A percentile compares a stretch with the other conserved stretches of the same genome.
Conservation (phyloP, 2,888 invertebrate genomes). For the Hirtodrosophila alboralis region DNA sequence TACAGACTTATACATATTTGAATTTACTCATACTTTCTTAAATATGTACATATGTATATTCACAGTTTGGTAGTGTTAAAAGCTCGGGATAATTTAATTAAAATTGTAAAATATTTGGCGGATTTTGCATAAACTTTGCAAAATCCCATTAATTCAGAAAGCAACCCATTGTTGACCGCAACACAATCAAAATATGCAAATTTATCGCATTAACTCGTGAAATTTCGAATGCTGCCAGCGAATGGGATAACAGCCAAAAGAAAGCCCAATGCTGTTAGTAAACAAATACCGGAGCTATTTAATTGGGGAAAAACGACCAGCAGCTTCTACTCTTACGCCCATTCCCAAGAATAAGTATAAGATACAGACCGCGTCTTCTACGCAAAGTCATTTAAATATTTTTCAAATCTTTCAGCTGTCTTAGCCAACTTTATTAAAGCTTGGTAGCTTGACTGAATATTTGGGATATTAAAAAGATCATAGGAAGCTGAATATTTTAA, state of each 20-base stretch:
- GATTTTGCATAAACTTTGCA: slow-evolving; percentile 79
- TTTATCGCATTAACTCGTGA: slow-evolving; percentile 82
- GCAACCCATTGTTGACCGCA: slow-evolving; percentile 81
- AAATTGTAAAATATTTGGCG: slow-evolving; percentile 79
- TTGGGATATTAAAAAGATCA: too few relatives aligned
- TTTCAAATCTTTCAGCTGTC: too few relatives aligned
- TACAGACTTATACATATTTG: slow-evolving; percentile 10
- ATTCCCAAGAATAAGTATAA: too few relatives aligned
- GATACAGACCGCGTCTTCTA: too few relatives aligned
- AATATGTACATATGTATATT: slow-evolving; percentile 15
- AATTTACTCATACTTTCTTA: slow-evolving; percentile 5
- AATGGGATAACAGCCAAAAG: slow-evolving; percentile 46
- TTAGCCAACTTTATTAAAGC: too few relatives aligned
- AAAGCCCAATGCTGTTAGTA: slow-evolving; percentile 54
- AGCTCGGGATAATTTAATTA: slow-evolving; percentile 78
- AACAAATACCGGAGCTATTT: slow-evolving; percentile 67
- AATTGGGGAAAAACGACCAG: slow-evolving; percentile 69
- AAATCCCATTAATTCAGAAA: slow-evolving; percentile 83
- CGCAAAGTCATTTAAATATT: too few relatives aligned
- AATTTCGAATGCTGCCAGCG: slow-evolving; percentile 54
- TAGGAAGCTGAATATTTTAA: too few relatives aligned
- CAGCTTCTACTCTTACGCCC: slow-evolving; percentile 18
- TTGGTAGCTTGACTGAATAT: too few relatives aligned
- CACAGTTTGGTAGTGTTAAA: slow-evolving; percentile 51
- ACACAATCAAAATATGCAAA: slow-evolving; percentile 83